Conservation (phyloP, 2,113 vertebrate species). For the Hassar affinis region DNA sequence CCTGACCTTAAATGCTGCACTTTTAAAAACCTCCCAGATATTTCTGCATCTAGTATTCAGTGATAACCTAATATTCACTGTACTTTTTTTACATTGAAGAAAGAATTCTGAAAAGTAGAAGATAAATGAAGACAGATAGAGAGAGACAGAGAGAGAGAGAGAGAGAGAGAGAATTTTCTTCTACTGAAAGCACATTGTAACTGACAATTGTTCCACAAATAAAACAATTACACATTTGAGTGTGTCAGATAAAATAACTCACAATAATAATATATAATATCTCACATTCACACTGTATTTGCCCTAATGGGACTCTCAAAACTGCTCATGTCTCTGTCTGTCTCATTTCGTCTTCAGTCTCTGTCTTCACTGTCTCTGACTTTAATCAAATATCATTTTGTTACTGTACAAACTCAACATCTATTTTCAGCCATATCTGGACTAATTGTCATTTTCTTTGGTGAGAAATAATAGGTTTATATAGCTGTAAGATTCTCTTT, state of each 20-base stretch:
- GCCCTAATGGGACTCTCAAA: background rate
- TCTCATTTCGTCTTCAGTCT: background rate
- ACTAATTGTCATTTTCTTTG: background rate
- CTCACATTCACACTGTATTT: slow-evolving; percentile 1
- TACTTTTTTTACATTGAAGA: background rate
- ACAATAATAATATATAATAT: too few species aligned
- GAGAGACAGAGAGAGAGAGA: background rate
- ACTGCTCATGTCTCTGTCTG: background rate
- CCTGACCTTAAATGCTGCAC: background rate
- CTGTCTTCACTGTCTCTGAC: slow-evolving; percentile 10
- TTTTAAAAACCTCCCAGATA: background rate
- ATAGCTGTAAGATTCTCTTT: slow-evolving; percentile 13
- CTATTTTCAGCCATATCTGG: background rate
- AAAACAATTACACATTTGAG: slow-evolving; percentile 14
- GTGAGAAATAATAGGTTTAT: background rate
- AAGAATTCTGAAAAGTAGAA: background rate
- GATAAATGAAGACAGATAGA: background rate
- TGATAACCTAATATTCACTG: background rate
- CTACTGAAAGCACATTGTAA: background rate
- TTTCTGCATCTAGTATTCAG: background rate
- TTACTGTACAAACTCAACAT: background rate
- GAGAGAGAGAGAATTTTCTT: background rate
- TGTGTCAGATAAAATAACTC: background rate
- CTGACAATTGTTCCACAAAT: background rate
- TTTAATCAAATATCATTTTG: background rate